Conservation (phyloP, 64 coral and sea anemone genomes). For the Pocillopora damicornis region DNA sequence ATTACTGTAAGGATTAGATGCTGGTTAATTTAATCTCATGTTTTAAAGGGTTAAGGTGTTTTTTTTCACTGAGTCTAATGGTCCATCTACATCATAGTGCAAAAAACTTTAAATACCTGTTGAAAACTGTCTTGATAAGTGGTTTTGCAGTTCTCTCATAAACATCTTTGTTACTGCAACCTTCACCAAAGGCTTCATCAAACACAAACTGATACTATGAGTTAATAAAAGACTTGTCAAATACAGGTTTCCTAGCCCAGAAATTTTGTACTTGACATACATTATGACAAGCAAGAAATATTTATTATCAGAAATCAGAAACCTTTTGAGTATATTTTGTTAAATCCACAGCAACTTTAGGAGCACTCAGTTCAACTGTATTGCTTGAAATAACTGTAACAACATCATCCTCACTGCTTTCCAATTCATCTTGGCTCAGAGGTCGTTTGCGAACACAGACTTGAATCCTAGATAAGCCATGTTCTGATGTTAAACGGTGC, state of each 20-base stretch:
- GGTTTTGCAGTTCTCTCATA: slow-evolving; percentile 72
- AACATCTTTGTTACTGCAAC: slow-evolving; percentile 55
- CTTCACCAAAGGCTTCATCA: slow-evolving; percentile 88
- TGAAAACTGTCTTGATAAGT: slow-evolving; percentile 76
- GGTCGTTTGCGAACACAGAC: slow-evolving; percentile 89
- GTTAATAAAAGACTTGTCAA: neutral
- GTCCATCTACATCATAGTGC: no score
- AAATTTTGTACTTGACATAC: no score
- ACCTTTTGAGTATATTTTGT: slow-evolving; percentile 87
- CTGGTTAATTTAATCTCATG: no score
- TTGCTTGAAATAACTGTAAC: slow-evolving; percentile 39
- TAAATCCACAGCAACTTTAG: slow-evolving; percentile 79
- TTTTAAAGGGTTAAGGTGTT: no score
- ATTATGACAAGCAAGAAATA: neutral
- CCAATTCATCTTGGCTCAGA: slow-evolving; percentile 39
- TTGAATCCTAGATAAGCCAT: slow-evolving; percentile 56
- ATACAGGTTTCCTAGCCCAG: neutral
- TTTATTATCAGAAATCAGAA: neutral
- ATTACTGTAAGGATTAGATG: neutral
- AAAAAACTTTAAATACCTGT: slow-evolving; percentile 22
- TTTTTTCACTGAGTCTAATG: no score
- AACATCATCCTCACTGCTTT: slow-evolving; percentile 47
- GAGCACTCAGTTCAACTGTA: slow-evolving; percentile 44
- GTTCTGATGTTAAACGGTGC: neutral
- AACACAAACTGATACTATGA: slow-evolving; percentile 82